Base-by-base conservation (phyloP, 92 coral and sea anemone species). In the Umimayanthus kanabou region DNA sequence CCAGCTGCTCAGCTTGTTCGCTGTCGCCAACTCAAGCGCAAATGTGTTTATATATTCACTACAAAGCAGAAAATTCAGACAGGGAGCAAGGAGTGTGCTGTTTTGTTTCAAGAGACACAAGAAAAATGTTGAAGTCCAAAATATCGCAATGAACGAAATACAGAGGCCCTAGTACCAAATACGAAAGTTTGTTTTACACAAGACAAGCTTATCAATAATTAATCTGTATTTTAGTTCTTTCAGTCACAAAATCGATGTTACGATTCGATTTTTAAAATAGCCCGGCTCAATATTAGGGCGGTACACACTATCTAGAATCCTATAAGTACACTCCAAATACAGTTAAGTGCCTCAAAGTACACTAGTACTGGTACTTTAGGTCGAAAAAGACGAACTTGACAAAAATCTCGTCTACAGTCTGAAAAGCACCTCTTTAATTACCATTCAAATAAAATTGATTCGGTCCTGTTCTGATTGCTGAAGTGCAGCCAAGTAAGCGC, bases 21-120 rank as follows among this genome's bases (percentile, higher is more conserved):
- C 94, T n/a, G 87, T 94, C 13, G 88, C 92, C 6, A 91, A 94
- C 37, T 92, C 95, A 7, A 92, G 93, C 57, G 77, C 90, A 57
- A 94, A 94, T 55, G 95, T 94, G 4, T 29, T 92, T 40, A 83
- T 94, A 15, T 94, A 94, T 70, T 92, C 93, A n/a, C 81, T 94
- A 43, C 95, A 94, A 76, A 94, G 97, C 83, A 80, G 73, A 73
- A 89, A 90, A 81, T 94, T 94, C 82, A 85, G 97, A 81, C 89
- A 53, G 15, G 33, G 76, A 18, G 16, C 65, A 18, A 82, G 40
- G 37, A 67, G 23, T 14, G 20, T 82, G 39, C 25, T 67, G 75
- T 47, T 70, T 69, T 80, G 85, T 39, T 22, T 13, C 58, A 53
- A 53, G 18, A 80, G 50, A 47, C 50, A 47, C 11, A 47, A 37